Evolutionary conservation across 2,113 vertebrate genomes (phyloP), one percentile per base, ranked within the genome.

Genomic region (Genyomyrus donnyi): DNA sequence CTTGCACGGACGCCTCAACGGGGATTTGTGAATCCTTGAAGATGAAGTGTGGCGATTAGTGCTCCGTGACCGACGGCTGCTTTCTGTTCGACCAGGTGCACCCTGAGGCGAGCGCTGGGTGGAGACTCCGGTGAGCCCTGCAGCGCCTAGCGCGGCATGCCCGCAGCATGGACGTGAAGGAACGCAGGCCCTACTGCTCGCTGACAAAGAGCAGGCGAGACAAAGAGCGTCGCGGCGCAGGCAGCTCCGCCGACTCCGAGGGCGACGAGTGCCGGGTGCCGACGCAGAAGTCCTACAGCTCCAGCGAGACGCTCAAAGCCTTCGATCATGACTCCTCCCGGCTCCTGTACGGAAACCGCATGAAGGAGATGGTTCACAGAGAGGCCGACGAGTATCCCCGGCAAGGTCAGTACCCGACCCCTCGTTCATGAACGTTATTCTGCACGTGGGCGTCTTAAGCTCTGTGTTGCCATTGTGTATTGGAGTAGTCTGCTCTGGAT

Each of bases 161-260:
- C 95, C 96, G 97, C 97, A 98, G 97, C 93, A 99, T 99, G 98
- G 98, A 99, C 97, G 98, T 99, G 96, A 99, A 98, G 93, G 98
- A 99, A 96, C 97, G 98, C 93, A 96, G 97, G 96, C 98, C 97
- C 95, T 98, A 98, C 93, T 99, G 98, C 96, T 99, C 98, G 93
- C 96, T 99, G 95, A 99, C 98, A 93, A 98, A 98, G 96, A 97
- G 96, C 96, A 96, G 98, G 90, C 96, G 97, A 91, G 97, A 99
- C 91, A 95, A 96, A 31, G 97, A 98, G 17, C 96, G 97, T 2
- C 97, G 97, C n/a, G 97, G 97, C 89, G 97, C 97, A 0, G 96
- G 96, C 93, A 97, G 97, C 90, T 97, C 98, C 0, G 92, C 96
- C 90, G 97, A 98, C 0, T 92, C 96, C 17, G 97, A 98, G 92